Conservation (phyloP, 2,888 invertebrate species). For the Drosophila pseudotalamancana region DNA sequence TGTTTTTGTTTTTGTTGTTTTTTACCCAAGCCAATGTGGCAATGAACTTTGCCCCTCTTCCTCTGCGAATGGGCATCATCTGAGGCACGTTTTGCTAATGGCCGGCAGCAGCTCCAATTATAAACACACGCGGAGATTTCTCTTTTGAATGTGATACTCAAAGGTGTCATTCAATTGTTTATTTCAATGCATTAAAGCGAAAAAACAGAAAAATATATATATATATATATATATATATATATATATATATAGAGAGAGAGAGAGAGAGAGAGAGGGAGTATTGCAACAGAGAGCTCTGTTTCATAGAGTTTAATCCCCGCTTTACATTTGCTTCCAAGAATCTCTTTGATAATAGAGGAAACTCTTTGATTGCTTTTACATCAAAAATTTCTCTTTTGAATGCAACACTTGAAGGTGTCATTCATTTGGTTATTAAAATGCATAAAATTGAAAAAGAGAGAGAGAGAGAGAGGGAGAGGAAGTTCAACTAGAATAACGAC, state of each 20-base stretch:
- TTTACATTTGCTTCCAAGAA: not conserved
- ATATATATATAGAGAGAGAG: too few species aligned
- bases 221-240: too few species aligned
- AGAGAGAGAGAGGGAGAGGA: too few species aligned
- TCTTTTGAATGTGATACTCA: slow-evolving; percentile 30
- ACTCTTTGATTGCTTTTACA: too few species aligned
- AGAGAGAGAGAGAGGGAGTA: too few species aligned
- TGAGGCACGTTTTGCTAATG: slow-evolving; percentile 45
- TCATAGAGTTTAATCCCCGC: too few species aligned
- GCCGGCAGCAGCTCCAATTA: slow-evolving; percentile 44
- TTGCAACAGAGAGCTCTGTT: not conserved
- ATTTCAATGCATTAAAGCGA: slow-evolving; percentile 5
- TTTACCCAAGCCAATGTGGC: slow-evolving; percentile 34
- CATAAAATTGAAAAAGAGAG: too few species aligned
- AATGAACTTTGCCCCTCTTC: slow-evolving; percentile 53
- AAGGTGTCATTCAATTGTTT: slow-evolving; percentile 40
- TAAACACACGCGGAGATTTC: slow-evolving; percentile 40
- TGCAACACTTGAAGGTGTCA: too few species aligned
- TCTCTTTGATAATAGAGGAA: slow-evolving; percentile 3
- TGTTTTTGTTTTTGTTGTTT: slow-evolving; percentile 4
- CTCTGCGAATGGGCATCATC: slow-evolving; percentile 20
- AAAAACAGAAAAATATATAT: too few species aligned
- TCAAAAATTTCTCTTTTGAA: too few species aligned
- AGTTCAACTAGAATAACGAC: too few species aligned
- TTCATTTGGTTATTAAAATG: too few species aligned